phyloP scores from a whole-genome alignment of 2,113 vertebrate species.

The Ceuthmochares aereus region DNA sequence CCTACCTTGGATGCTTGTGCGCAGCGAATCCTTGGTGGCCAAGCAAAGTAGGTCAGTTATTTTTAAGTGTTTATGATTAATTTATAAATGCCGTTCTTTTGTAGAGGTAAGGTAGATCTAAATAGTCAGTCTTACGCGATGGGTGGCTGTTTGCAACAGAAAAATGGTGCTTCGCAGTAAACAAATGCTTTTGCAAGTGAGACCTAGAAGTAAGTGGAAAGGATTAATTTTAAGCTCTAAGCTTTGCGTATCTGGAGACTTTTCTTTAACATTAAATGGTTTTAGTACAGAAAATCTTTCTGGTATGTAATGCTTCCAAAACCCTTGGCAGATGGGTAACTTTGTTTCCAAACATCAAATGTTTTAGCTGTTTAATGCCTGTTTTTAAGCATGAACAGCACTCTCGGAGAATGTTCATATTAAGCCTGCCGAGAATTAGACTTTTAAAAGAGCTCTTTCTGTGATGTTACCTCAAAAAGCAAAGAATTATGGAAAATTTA shows the following conservation, averaged over 20 bases:
- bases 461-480: neutral
- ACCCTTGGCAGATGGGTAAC: slow-evolving; percentile 16
- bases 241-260: neutral
- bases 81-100: slow-evolving; percentile 17
- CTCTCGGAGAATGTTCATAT: neutral
- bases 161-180: neutral
- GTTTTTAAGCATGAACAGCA: neutral
- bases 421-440: neutral
- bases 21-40: neutral
- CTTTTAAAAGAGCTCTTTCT: neutral
- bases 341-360: slow-evolving; percentile 33
- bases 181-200: neutral
- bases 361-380: slow-evolving; percentile 28
- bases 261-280: neutral
- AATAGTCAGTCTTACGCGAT: rapidly evolving
- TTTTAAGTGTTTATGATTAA: slow-evolving; percentile 18
- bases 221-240: neutral
- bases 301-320: slow-evolving; percentile 6
- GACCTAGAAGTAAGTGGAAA: neutral
- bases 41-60: slow-evolving; percentile 20
- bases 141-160: neutral
- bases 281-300: neutral
- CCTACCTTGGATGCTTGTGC: neutral
- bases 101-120: neutral
- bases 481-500: neutral